Base-by-base conservation (phyloP, 2,888 invertebrate species). In the Julus scanicus region DNA sequence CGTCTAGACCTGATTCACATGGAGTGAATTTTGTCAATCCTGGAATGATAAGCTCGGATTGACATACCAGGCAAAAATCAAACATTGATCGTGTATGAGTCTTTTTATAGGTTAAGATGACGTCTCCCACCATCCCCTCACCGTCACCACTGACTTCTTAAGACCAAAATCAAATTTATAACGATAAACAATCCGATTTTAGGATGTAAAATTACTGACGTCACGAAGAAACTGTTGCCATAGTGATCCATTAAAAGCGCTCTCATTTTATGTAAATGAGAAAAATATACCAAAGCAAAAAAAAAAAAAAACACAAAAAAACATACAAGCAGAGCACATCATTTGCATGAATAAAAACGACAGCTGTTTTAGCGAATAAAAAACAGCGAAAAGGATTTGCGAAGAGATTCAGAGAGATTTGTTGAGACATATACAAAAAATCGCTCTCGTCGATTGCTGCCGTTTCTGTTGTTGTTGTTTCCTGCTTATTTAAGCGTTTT, bases 301-400 rank as follows among this genome's bases (percentile, higher is more conserved):
- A 63, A 63, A 63, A 63, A 3, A 11, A 53, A n/a, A n/a, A n/a
- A n/a, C n/a, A n/a, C n/a, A n/a, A n/a, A 13, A 53, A 53, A 53
- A 53, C 8, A 13, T 15, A 2, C n/a, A 17, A 5, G 1, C 63
- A n/a, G n/a, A 63, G n/a, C 63, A 20, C 63, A 63, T 63, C 63
- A 63, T 63, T 63, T 63, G 63, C 63, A 63, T 63, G 63, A 63
- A 63, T 17, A 63, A 63, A 63, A 63, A 53, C 53, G 53, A 53
- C 53, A 53, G 53, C 53, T 53, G 53, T 53, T 53, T 53, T 15
- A 15, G 2, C 53, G 53, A 53, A 53, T 15, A 53, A 13, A 15
- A 53, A 53, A 15, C 8, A 15, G 53, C 53, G n/a, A 63, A 63
- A 63, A 63, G 63, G 63, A 63, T 63, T 63, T n/a, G 63, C n/a